Base-by-base conservation (phyloP, 2,888 invertebrate genomes). In the Mystacides longicornis region DNA sequence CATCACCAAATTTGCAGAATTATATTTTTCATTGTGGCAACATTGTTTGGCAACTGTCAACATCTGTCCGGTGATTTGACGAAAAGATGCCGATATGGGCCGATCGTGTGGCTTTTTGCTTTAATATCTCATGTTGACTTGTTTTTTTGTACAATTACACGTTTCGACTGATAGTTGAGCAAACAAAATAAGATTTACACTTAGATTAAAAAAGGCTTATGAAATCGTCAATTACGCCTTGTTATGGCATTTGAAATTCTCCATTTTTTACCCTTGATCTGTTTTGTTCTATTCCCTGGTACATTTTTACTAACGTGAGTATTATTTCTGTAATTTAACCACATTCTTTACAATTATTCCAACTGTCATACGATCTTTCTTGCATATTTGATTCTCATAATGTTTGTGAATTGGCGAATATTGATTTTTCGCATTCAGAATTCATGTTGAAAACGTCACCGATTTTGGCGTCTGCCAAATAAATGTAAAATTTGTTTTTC, bases 281-380 rank as follows among this genome's bases (percentile, higher is more conserved):
- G 71, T 31, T 71, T 71, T 62, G 67, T 71, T 48, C 60, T 71
- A n/a, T 69, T 71, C 53, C 71, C 71, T 19, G 66, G 65, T 33
- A 71, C 71, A 14, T 71, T 71, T 56, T 62, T 71, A 51, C 67
- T 69, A 62, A 71, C 71, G 71, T 71, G 64, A 71, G 71, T 71
- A 58, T 37, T 7, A 3, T 7, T 7, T 37, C 37, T 27, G 27
- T 37, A 37, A n/a, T 11, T 37, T 37, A 16, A n/a, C 16, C n/a
- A n/a, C n/a, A n/a, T n/a, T n/a, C n/a, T n/a, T n/a, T n/a, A n/a
- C n/a, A n/a, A n/a, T n/a, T n/a, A n/a, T n/a, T n/a, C n/a, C n/a
- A n/a, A n/a, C n/a, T n/a, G n/a, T n/a, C n/a, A n/a, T n/a, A n/a
- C n/a, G 33, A n/a, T n/a, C n/a, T n/a, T n/a, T n/a, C n/a, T n/a